These are phyloP conservation scores for Rhinoderma darwinii DNA, from an alignment of 2,113 vertebrate genomes.

Conservation along the genomic window DNA sequence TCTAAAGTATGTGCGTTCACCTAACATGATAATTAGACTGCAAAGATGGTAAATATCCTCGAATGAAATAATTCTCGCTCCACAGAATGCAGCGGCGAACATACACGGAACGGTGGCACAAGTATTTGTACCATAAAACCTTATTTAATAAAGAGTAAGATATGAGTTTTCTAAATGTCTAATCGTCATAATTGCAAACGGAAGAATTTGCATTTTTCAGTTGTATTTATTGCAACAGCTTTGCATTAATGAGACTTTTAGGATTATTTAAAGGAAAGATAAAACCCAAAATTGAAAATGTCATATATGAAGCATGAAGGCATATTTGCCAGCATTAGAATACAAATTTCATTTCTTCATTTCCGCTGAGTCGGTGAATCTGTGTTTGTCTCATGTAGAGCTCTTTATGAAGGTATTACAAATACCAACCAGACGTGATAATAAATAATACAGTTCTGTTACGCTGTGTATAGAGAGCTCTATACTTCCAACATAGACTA, in stretches of 20 bases:
- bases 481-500: not conserved
- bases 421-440: not conserved
- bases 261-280: conserved; percentile 46
- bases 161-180: not conserved
- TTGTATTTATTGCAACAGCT: conserved; percentile 36
- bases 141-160: not conserved
- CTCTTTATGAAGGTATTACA: not conserved
- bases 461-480: not conserved
- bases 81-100: not conserved
- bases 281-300: conserved; percentile 39
- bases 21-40: not conserved
- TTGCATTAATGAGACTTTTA: conserved; percentile 48
- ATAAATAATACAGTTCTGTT: not conserved
- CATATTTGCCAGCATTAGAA: not conserved
- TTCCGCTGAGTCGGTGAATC: not conserved
- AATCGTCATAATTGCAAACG: conserved; percentile 18
- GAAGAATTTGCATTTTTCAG: conserved; percentile 27
- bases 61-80: not conserved
- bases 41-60: not conserved
- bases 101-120: not conserved
- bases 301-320: conserved; percentile 44
- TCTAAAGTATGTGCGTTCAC: not conserved
- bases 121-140: conserved; percentile 2
- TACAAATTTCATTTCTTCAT: not conserved
- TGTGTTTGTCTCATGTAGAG: not conserved